Percentiles rank a stretch among this genome's conserved stretches.
phyloP scores from a whole-genome alignment of 64 coral and sea anemone genomes.

The Montipora cactus region DNA sequence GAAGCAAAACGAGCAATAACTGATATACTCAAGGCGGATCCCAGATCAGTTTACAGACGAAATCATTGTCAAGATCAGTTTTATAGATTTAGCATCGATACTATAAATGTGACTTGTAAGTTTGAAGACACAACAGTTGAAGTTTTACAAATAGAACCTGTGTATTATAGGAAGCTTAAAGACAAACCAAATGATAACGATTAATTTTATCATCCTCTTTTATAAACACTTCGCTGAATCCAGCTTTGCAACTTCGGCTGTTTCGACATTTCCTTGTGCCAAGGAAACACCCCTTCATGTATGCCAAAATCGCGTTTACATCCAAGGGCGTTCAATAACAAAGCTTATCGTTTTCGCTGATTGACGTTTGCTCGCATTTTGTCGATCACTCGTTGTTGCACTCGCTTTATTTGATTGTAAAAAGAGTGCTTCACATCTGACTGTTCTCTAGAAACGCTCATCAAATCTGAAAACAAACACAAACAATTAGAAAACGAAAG shows the following conservation, averaged over 20 bases:
- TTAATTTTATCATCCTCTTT: not conserved
- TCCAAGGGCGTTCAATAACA: not conserved
- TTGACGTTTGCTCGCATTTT: not conserved
- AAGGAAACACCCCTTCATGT: no score
- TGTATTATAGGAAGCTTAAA: not conserved
- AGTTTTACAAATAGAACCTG: constrained; percentile 66
- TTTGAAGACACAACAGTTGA: constrained; percentile 60
- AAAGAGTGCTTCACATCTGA: not conserved
- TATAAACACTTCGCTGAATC: not conserved
- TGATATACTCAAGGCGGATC: constrained; percentile 72
- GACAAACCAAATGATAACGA: not conserved
- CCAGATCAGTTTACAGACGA: constrained; percentile 67
- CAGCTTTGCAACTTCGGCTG: no score
- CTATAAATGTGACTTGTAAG: constrained; percentile 69
- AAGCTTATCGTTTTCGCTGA: not conserved
- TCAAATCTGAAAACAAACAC: not conserved
- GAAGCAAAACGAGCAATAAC: constrained; percentile 55
- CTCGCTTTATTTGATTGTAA: not conserved
- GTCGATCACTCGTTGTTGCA: not conserved
- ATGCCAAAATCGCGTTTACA: not conserved
- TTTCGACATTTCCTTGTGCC: no score
- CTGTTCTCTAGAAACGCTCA: not conserved
- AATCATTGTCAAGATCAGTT: constrained; percentile 61
- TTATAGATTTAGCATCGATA: constrained; percentile 73
- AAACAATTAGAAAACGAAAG: not conserved